Percentiles rank a stretch among this genome's conserved stretches.
Evolutionary conservation across 2,797 vertebrate genomes (phyloP).

Genomic region (Eurystomus glaucurus): DNA sequence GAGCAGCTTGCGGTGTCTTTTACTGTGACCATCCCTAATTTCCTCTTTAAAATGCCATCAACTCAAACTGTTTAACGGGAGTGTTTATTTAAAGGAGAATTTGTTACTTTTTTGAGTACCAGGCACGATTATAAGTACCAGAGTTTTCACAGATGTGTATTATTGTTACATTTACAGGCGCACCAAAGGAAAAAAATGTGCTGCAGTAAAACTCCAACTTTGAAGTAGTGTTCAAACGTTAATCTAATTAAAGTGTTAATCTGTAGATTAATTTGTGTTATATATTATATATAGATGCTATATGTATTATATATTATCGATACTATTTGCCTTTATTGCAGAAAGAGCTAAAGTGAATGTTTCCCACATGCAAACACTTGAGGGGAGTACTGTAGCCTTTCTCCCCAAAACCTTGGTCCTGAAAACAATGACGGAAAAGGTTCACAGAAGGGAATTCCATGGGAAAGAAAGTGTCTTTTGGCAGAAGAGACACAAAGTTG

Average conservation of each 20-base stretch:
- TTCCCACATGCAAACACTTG: not conserved
- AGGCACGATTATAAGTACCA: accelerated
- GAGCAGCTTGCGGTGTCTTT: not conserved
- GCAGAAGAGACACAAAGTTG: not conserved
- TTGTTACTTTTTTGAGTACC: not conserved
- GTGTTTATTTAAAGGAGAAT: not conserved
- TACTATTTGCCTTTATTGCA: not conserved
- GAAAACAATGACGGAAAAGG: not conserved
- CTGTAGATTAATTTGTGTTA: not conserved
- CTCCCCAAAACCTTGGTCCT: not conserved
- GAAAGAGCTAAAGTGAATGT: not conserved
- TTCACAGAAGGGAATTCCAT: not conserved
- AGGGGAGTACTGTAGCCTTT: not conserved
- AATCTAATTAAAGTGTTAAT: not conserved
- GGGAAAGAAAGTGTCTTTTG: not conserved
- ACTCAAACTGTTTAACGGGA: not conserved
- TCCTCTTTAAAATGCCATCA: not conserved
- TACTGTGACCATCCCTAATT: not conserved
- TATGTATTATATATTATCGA: not conserved
- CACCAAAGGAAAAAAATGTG: not conserved
- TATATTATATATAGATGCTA: no score
- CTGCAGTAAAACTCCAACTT: not conserved
- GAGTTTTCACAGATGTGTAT: not conserved
- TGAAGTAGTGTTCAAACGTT: not conserved
- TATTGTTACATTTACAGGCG: not conserved